Base-by-base conservation (phyloP, 2,888 invertebrate genomes). In the Scaptomyza polygonia region DNA sequence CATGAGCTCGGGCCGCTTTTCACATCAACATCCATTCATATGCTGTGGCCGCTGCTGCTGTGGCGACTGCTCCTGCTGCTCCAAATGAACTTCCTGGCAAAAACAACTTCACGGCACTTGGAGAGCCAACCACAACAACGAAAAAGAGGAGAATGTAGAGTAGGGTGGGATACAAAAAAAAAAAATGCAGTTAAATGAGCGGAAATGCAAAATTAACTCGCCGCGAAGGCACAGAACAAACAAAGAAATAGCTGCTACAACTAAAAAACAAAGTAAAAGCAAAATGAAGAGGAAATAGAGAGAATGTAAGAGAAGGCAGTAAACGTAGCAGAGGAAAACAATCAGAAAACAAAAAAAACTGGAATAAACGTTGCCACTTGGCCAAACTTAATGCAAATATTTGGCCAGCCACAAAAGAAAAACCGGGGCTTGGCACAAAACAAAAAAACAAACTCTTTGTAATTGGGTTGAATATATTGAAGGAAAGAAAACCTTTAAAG, bases 171-270 rank as follows among this genome's bases (percentile, higher is more conserved):
- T n/a, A n/a, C n/a, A n/a, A n/a, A 11, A 21, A 11, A 8, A 44
- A 66, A 75, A 77, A 86, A 77, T 84, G 72, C 81, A 86, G 81
- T 84, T 86, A 86, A 83, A 83, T 86, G 84, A 83, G 84, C 86
- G 82, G 88, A 87, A 83, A 86, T 82, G 86, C 82, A 86, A 83
- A 83, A 87, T 83, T 83, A 83, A 87, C 88, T 87, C 86, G 86
- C 86, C 77, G 83, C 82, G 73, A 87, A 85, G 76, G 79, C 70
- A 49, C 69, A 69, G 79, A 85, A 70, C 86, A 87, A 83, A 85
- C 86, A 87, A 87, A 82, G 87, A 87, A 82, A 82, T 82, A 68
- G 72, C 79, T 82, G 83, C 79, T 76, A 73, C 79, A 81, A 86
- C 82, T 81, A 47, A 47, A 56, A 56, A 56, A 65, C 70, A 74